Evolutionary conservation across 2,113 vertebrate species (phyloP), one percentile per base, ranked within the genome.

Genomic region (Hipposideros armiger): DNA sequence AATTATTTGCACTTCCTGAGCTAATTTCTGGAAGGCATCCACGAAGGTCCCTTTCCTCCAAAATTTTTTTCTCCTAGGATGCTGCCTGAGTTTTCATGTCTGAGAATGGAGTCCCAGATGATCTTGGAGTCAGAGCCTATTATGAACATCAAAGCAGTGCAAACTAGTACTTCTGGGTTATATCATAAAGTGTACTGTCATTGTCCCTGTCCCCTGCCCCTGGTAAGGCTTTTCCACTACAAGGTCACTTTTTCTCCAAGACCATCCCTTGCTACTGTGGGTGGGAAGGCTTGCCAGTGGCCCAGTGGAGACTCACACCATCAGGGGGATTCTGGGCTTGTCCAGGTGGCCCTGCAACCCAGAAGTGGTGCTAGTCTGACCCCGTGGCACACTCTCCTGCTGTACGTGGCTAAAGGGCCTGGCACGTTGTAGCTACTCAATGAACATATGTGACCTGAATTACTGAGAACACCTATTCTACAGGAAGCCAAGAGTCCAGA

Each of bases 361-460:
- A 10, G 13, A 58, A 54, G 42, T 56, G 67, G 50, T 24, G 22
- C 86, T 81, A 17, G 26, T 62, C 67, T 62, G n/a, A 81, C 11
- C 2, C 56, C 50, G 42, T 22, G 10, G 54, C 24, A 45, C 28
- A 5, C 11, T 7, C 10, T 54, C 52, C 58, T 90, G n/a, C 47
- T 30, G 0, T 22, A 4, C 6, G 0, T 30, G 19, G 47, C 64
- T 42, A 10, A 50, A 7, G 7, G 20, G 16, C 54, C 58, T 40
- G 54, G 62, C 7, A 28, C 36, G 14, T 7, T 22, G 11, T 19
- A 58, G 69, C 32, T 45, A 30, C 19, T 64, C 69, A 87, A 14
- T 20, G 26, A 69, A 42, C 11, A 5, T 58, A 14, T 42, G 58
- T 70, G 62, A 58, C 40, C 36, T 36, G 64, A 80, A 52, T 64